Evolutionary conservation across 2,113 vertebrate species (phyloP).

Genomic region (Dicrurus megarhynchus): DNA sequence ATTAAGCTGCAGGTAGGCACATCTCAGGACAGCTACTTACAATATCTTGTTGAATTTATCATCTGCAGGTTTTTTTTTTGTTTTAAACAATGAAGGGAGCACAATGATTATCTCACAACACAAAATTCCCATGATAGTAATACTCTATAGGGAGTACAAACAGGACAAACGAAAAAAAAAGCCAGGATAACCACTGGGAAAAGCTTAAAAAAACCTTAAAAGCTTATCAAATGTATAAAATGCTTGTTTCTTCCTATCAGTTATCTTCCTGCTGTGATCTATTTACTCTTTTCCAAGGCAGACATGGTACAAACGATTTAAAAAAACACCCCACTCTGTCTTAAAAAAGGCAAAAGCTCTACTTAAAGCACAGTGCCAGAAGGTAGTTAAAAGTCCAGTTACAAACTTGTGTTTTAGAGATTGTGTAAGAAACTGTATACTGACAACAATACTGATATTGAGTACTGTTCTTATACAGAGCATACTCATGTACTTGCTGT

Average conservation of each 20-base stretch:
- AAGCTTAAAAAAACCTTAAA: neutral
- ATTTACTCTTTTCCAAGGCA: neutral
- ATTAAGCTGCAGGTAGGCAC: neutral
- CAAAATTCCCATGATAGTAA: neutral
- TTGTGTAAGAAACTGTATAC: neutral
- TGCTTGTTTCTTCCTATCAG: neutral
- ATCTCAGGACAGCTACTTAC: neutral
- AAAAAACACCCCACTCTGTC: rapidly evolving
- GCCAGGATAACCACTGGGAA: neutral
- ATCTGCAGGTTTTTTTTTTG: neutral
- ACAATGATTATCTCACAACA: neutral
- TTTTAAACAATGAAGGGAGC: neutral
- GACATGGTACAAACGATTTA: neutral
- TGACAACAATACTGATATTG: neutral
- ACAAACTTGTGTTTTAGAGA: neutral
- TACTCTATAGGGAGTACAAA: neutral
- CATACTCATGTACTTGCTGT: neutral
- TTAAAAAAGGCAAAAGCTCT: neutral
- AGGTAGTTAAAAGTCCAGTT: neutral
- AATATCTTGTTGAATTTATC: neutral
- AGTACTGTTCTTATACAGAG: neutral
- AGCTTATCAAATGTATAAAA: neutral
- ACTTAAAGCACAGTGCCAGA: neutral
- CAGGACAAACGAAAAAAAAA: neutral
- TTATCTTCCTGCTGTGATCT: neutral